Percentiles rank a stretch among this genome's conserved stretches.
phyloP scores from a whole-genome alignment of 2,888 invertebrate genomes.

The Chloromyia formosa region DNA sequence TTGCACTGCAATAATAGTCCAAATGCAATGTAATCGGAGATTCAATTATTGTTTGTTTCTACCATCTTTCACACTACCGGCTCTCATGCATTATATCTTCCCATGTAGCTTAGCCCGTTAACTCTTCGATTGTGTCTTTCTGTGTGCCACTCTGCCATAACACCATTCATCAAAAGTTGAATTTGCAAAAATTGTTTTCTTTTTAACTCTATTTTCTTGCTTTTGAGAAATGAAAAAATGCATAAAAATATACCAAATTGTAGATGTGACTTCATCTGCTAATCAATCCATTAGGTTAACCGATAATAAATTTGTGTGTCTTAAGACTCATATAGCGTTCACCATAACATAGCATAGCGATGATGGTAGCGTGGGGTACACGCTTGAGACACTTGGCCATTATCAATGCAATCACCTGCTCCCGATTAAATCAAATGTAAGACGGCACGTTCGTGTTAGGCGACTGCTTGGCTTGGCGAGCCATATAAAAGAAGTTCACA shows the following conservation, averaged over 20 bases:
- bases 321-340: not conserved
- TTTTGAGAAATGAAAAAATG: not conserved
- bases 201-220: not conserved
- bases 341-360: not conserved
- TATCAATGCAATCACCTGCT: slow-evolving; percentile 41
- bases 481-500: slow-evolving; percentile 34
- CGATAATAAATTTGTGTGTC: slow-evolving; percentile 14
- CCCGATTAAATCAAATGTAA: slow-evolving; percentile 35
- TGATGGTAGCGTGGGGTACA: slow-evolving; percentile 6
- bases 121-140: too few species aligned
- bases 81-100: slow-evolving; percentile 1
- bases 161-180: not conserved
- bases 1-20: not conserved
- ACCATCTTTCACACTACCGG: slow-evolving; percentile 2
- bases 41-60: not conserved
- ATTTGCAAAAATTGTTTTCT: too few species aligned
- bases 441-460: not conserved
- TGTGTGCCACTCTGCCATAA: not conserved
- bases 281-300: not conserved
- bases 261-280: slow-evolving; percentile 4
- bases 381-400: not conserved
- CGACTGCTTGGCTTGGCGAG: not conserved
- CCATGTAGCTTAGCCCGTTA: not conserved
- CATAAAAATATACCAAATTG: not conserved
- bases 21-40: slow-evolving; percentile 6